Base-by-base conservation (phyloP, 2,113 vertebrate genomes). In the Dunckerocampus dactyliophorus region DNA sequence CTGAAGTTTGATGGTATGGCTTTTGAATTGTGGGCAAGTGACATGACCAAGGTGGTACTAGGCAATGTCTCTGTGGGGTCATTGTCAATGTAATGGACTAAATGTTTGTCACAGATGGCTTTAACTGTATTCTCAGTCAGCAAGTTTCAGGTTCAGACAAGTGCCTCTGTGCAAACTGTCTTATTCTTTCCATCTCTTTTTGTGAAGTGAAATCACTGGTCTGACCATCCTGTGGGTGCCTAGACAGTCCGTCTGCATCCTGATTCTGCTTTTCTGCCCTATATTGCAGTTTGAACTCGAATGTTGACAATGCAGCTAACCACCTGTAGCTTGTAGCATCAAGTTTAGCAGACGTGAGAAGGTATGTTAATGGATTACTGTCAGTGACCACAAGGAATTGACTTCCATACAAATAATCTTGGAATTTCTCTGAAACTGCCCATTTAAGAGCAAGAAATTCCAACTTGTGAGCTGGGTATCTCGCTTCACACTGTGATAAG, bases 271-370 rank as follows among this genome's bases (percentile, higher is more conserved):
- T 62, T 22, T 69, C 10, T 16, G 71, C 1, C 7, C 10, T 1
- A 54, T 71, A 59, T 15, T 28, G 42, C 16, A 74, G 28, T 2
- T 64, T 48, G 0, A 51, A 57, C 0, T 31, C 4, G 45, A 60
- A 72, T 13, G 49, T 31, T 15, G 54, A 53, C 15, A 77, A 12
- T 2, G 48, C 46, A n/a, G 59, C 39, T 12, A 77, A 5, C 76
- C 70, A 54, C 17, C 67, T 31, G 19, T 72, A 46, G 31, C 62
- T 24, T 1, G 65, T 57, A 1, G 60, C 48, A 43, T 62, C 72
- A 1, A 63, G 22, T 24, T 69, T 74, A 0, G 66, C 51, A 0
- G 67, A 54, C 0, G 63, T 68, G 24, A 42, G n/a, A 3, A 56
- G 6, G 5, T 56, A 56, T 1, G 54, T 42, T 3, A 39, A 5